Evolutionary conservation across 2,113 vertebrate genomes (phyloP).

Genomic region (Pelusios castaneus): DNA sequence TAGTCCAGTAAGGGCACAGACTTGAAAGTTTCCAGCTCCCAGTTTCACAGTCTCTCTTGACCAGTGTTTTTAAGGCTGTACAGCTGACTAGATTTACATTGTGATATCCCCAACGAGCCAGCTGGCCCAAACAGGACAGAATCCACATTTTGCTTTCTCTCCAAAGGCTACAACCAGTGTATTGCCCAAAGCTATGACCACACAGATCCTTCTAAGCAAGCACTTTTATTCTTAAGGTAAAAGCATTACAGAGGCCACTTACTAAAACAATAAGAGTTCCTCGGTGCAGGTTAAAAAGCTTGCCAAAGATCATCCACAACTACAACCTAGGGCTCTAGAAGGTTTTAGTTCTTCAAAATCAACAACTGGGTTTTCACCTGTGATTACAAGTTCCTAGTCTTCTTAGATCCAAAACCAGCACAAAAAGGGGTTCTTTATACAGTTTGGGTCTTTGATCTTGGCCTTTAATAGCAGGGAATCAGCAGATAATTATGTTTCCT

Average conservation of each 20-base stretch:
- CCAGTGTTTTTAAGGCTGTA: not conserved
- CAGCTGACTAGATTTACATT: not conserved
- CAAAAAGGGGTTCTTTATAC: not conserved
- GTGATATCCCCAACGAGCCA: not conserved
- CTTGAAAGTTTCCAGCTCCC: not conserved
- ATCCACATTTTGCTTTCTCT: not conserved
- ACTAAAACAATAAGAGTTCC: not conserved
- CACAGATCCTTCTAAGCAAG: not conserved
- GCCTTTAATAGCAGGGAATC: not conserved
- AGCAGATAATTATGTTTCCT: not conserved
- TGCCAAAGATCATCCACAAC: not conserved
- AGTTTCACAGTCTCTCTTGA: not conserved
- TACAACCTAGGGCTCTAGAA: not conserved
- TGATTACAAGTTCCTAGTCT: not conserved
- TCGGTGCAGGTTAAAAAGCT: not conserved
- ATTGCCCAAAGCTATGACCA: not conserved
- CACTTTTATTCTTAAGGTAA: not conserved
- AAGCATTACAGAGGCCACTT: not conserved
- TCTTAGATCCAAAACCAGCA: not conserved
- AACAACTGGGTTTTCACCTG: not conserved
- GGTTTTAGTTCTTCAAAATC: not conserved
- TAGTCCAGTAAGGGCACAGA: not conserved
- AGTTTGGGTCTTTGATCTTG: not conserved
- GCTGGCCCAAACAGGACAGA: not conserved
- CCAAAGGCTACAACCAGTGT: not conserved